A percentile compares a stretch with the other conserved stretches of the same genome.
phyloP scores from a whole-genome alignment of 2,888 invertebrate genomes.

The Heliconius hortense region DNA sequence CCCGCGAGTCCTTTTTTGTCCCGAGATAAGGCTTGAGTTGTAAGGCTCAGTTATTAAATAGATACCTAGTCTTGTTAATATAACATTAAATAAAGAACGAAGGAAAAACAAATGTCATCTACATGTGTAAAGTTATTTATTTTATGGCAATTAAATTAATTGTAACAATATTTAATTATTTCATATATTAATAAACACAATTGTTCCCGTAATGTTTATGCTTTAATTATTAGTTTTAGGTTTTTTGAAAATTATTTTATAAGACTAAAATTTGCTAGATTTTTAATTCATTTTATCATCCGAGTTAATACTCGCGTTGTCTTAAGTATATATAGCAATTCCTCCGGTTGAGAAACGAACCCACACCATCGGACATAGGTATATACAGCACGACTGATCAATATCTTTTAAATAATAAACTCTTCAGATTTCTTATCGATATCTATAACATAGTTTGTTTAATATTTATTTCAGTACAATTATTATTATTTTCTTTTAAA shows the following conservation, averaged over 20 bases:
- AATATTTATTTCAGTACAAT: not conserved
- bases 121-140: not conserved
- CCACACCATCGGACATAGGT: not conserved
- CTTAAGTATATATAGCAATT: not conserved
- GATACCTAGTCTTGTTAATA: not conserved
- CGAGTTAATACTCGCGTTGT: too few relatives aligned
- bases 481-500: not conserved
- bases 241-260: too few relatives aligned
- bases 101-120: not conserved
- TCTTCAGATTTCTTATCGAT: not conserved
- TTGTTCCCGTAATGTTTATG: too few relatives aligned
- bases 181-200: too few relatives aligned
- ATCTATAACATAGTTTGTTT: not conserved
- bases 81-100: not conserved
- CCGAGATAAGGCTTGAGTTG: conserved; percentile 1
- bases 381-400: too few relatives aligned
- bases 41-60: conserved; percentile 5
- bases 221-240: too few relatives aligned
- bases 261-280: too few relatives aligned
- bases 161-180: too few relatives aligned
- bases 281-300: not conserved
- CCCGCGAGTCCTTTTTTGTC: conserved; percentile 2
- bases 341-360: not conserved
- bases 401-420: not conserved
- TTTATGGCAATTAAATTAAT: not conserved